Percentiles rank a stretch among this genome's conserved stretches.
Evolutionary conservation across 2,113 vertebrate species (phyloP).

Genomic region (Cynocephalus volans): DNA sequence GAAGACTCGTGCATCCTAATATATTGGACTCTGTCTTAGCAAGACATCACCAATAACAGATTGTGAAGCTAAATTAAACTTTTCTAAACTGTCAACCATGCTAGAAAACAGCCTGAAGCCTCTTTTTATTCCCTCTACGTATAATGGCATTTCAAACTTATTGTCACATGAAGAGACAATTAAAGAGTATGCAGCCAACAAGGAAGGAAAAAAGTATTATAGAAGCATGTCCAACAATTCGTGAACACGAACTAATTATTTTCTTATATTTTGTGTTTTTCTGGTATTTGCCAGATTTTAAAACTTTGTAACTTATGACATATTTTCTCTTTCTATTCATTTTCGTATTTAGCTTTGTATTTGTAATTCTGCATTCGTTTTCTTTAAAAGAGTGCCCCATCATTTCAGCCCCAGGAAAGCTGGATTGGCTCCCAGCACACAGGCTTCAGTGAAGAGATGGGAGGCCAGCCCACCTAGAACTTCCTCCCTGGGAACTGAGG

Average conservation of each 20-base stretch:
- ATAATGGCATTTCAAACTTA: not conserved
- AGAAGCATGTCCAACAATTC: not conserved
- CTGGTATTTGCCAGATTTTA: not conserved
- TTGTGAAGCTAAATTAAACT: not conserved
- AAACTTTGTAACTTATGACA: not conserved
- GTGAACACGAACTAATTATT: not conserved
- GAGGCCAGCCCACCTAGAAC: not conserved
- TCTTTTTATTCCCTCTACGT: not conserved
- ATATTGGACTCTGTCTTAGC: not conserved
- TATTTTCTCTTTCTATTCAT: conserved; percentile 47
- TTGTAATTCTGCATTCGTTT: conserved; percentile 27
- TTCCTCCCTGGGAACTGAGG: not conserved
- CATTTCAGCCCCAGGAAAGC: not conserved
- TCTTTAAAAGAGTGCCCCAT: not conserved
- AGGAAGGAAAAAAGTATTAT: not conserved
- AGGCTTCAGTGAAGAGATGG: not conserved
- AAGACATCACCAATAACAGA: not conserved
- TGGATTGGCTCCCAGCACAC: not conserved
- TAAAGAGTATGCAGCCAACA: not conserved
- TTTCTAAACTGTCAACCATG: not conserved
- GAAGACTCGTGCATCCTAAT: not conserved
- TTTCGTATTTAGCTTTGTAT: conserved; percentile 19
- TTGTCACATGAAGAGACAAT: not conserved
- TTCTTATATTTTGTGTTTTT: conserved; percentile 11
- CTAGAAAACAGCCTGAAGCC: not conserved